Base-by-base conservation (phyloP, 2,113 vertebrate species). In the Stegastes partitus region DNA sequence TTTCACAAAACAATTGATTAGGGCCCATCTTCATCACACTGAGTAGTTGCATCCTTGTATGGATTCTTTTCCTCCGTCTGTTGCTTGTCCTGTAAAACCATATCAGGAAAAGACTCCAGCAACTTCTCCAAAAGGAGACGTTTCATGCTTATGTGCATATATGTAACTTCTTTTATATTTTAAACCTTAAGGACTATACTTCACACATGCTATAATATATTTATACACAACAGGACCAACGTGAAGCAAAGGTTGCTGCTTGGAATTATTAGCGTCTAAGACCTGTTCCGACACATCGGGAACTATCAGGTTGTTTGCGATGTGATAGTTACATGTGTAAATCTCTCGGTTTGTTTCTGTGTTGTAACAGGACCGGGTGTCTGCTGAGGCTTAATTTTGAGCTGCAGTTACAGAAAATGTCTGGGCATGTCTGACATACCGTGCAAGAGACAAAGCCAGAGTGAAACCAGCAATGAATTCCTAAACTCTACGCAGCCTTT, bases 341-440 rank as follows among this genome's bases (percentile, higher is more conserved):
- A 61, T 18, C 9, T 70, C 26, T 23, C 18, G 63, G 68, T 53
- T 86, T 58, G 51, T 56, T 77, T 26, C 21, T 63, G 49, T 65
- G 63, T 68, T 81, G 75, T 34, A 74, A 71, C 74, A 79, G 15
- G 56, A 72, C 71, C 5, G 21, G 22, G 28, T 39, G 26, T 59
- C 58, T 69, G 21, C 39, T 28, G 25, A 66, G 45, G 16, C 57
- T 75, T 62, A 16, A 47, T 73, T 54, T 59, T 55, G 22, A 77
- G 23, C 21, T 68, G 16, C 21, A 47, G 61, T 26, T 53, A n/a
- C 23, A 68, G 77, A 70, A 75, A 19, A 50, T 85, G 89, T 72
- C 68, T 10, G 26, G 67, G 22, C 90, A 85, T 76, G 87, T 88
- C 65, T 86, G 68, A 56, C 15, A 59, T 66, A 49, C 47, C 47